These are phyloP conservation scores for Scrobipalpa costella DNA, from an alignment of 2,888 invertebrate species.

Conservation along the genomic window DNA sequence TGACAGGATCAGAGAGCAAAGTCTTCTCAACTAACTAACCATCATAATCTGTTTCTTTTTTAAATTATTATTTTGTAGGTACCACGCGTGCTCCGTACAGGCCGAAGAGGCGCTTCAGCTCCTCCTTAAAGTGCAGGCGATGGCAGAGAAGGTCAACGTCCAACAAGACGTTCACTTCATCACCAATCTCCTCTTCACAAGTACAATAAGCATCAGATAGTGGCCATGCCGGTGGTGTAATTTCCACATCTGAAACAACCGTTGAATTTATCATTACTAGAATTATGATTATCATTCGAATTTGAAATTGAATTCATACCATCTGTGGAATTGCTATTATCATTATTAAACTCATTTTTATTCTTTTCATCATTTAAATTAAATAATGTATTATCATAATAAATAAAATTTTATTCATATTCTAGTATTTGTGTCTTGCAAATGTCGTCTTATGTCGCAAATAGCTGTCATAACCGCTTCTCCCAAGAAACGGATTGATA, in stretches of 20 bases:
- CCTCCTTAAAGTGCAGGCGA: neutral
- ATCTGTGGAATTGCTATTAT: neutral
- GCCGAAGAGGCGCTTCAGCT: neutral
- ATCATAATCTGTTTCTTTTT: too few relatives aligned
- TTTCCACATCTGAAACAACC: slow-evolving; percentile 1
- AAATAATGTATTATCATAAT: too few relatives aligned
- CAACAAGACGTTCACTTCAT: neutral
- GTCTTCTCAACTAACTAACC: neutral
- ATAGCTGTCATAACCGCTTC: slow-evolving; percentile 3
- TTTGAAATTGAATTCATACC: neutral
- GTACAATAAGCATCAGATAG: neutral
- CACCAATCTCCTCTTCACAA: neutral
- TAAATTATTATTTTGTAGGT: too few relatives aligned
- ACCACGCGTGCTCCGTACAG: neutral
- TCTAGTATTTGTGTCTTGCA: too few relatives aligned
- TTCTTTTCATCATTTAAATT: too few relatives aligned
- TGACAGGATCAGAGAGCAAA: neutral
- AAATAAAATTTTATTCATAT: too few relatives aligned
- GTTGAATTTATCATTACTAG: neutral
- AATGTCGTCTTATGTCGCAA: too few relatives aligned
- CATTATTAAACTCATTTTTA: too few relatives aligned
- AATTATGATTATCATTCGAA: neutral
- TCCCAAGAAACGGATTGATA: neutral
- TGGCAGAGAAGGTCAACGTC: neutral
- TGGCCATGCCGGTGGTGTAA: neutral